Evolutionary conservation across 1,140 invertebrate species (phyloP).

Genomic region (Batillaria attramentaria): DNA sequence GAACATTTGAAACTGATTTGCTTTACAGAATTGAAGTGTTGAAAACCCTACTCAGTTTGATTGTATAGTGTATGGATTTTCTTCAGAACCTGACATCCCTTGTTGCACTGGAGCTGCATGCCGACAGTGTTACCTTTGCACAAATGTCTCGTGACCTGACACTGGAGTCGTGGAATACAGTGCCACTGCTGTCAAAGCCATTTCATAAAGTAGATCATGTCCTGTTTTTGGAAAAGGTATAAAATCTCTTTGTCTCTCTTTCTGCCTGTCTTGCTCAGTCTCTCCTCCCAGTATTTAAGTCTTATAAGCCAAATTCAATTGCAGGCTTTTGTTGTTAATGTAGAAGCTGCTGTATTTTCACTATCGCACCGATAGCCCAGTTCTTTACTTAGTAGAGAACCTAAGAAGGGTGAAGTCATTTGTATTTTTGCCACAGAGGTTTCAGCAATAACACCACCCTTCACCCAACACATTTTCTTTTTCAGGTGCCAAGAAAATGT

Average conservation of each 20-base stretch:
- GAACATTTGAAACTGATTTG: too few species aligned
- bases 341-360: not conserved
- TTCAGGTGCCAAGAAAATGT: not conserved
- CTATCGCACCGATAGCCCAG: not conserved
- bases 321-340: not conserved
- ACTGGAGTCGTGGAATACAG: conserved; percentile 39
- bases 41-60: too few species aligned
- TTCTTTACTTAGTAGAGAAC: too few species aligned
- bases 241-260: not conserved
- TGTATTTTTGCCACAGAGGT: not conserved
- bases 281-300: not conserved
- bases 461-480: not conserved
- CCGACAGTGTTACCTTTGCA: conserved; percentile 42
- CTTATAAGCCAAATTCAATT: not conserved
- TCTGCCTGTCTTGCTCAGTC: not conserved
- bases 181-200: conserved; percentile 36
- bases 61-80: not conserved
- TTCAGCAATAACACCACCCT: not conserved
- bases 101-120: conserved; percentile 41
- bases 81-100: conserved; percentile 40
- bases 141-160: conserved; percentile 38
- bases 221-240: conserved; percentile 43
- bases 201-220: conserved; percentile 41
- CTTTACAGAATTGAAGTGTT: too few species aligned
- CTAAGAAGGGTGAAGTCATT: too few species aligned